Evolutionary conservation across 2,888 invertebrate species (phyloP), one percentile per base, ranked within the genome.

Genomic region (Callinectes sapidus): DNA sequence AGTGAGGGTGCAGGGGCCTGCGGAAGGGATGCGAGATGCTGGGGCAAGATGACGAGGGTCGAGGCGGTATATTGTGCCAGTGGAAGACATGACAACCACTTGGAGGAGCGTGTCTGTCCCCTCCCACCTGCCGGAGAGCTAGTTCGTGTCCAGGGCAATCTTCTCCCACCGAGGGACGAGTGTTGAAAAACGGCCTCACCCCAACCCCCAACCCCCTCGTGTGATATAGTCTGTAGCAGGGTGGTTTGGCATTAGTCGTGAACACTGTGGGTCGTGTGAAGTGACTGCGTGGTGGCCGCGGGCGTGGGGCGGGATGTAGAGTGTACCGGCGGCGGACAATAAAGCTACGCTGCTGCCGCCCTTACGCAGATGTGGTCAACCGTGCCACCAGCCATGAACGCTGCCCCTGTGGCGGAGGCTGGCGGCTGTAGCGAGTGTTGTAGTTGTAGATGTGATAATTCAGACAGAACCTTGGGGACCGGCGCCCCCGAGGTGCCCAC

Each of bases 41-140:
- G 48, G 85, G 85, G 54, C 77, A 48, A 90, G 90, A 90, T 90
- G 90, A 90, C 39, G 81, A 85, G 85, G 90, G 85, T 28, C 81
- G 81, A 55, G 90, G 32, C 85, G 23, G 54, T 54, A 32, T 77
- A n/a, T 16, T 89, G 42, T 89, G 42, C 55, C 55, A 55, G 90
- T 32, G 90, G 90, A 85, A 90, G 55, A 89, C 90, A 90, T 90
- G 90, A 90, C 90, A 90, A 54, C 90, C 90, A 85, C 85, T 54
- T 81, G 54, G 81, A 85, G 90, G 55, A 90, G 90, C 55, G 90
- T 85, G 85, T 54, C 85, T 54, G 81, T 54, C 54, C 85, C 85
- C 39, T 32, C 28, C 85, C 35, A 85, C 85, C 54, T 85, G 54
- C 28, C 90, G 48, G n/a, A 90, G 39, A 81, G 85, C 85, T 81